A percentile compares a stretch with the other conserved stretches of the same genome.
These are phyloP conservation scores for Andrena marginata DNA, from an alignment of 2,888 invertebrate species.

Conservation along the genomic window DNA sequence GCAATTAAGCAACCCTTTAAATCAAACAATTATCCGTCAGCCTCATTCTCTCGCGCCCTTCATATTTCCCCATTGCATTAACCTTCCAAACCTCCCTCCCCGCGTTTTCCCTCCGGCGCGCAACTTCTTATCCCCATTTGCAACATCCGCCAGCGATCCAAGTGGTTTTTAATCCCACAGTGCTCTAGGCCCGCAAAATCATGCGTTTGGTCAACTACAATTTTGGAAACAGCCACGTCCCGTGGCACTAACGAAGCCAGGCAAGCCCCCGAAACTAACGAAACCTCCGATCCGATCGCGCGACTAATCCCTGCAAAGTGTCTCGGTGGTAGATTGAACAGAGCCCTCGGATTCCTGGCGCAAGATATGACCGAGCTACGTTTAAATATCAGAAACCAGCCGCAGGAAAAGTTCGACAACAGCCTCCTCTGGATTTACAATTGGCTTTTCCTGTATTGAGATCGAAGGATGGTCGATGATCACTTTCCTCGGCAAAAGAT, in stretches of 20 bases:
- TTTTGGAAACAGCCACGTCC: background rate
- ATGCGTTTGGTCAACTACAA: conserved; percentile 47
- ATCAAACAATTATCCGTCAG: background rate
- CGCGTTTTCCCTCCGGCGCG: too few relatives aligned
- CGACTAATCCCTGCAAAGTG: background rate
- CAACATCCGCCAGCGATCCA: background rate
- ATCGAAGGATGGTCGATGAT: conserved; percentile 18
- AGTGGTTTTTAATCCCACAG: background rate
- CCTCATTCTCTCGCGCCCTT: background rate
- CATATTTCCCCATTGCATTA: background rate
- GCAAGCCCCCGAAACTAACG: background rate
- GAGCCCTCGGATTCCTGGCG: too few relatives aligned
- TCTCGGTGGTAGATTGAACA: background rate
- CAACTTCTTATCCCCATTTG: too few relatives aligned
- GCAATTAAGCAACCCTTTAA: too few relatives aligned
- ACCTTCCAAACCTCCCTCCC: background rate
- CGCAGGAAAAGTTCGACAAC: conserved; percentile 9
- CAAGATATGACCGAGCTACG: conserved; percentile 25
- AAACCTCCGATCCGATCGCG: background rate
- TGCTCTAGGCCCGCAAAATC: conserved; percentile 21
- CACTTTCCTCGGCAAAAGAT: background rate
- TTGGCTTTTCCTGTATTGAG: background rate
- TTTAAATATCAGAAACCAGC: background rate
- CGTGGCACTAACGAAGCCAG: background rate
- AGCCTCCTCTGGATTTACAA: background rate